phyloP scores from a whole-genome alignment of 2,888 invertebrate species.

The Scaeva pyrastri region DNA sequence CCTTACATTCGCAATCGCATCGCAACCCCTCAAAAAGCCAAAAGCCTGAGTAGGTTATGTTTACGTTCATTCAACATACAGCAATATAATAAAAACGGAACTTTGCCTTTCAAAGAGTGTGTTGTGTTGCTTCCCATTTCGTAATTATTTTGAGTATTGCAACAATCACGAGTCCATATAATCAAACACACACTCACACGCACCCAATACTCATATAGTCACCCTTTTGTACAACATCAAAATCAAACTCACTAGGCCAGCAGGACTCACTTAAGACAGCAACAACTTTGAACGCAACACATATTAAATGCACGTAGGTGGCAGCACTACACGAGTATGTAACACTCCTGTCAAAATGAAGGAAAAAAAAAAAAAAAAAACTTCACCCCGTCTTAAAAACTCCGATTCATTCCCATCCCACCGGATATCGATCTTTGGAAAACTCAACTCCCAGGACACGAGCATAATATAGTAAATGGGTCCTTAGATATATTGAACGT shows the following conservation, averaged over 20 bases:
- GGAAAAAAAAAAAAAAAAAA: conserved; percentile 40
- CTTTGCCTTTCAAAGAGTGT: conserved; percentile 58
- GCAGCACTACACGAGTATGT: conserved; percentile 7
- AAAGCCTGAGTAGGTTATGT: background rate
- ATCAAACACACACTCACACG: conserved; percentile 67
- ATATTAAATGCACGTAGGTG: background rate
- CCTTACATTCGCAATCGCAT: conserved; percentile 38
- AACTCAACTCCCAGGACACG: conserved; percentile 34
- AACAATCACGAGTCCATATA: conserved; percentile 75
- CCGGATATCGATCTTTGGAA: conserved; percentile 2
- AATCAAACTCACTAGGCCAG: background rate
- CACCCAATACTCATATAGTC: background rate
- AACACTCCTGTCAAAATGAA: conserved; percentile 29
- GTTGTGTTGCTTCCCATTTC: conserved; percentile 56
- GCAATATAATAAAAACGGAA: conserved; percentile 37
- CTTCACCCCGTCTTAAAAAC: conserved; percentile 36
- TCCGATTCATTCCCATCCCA: background rate
- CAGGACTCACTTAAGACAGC: background rate
- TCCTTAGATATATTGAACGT: conserved; percentile 24
- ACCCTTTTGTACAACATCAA: conserved; percentile 37
- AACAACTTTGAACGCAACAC: conserved; percentile 37
- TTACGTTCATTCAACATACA: background rate
- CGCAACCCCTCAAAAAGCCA: conserved; percentile 4
- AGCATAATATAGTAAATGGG: conserved; percentile 58
- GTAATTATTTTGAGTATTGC: conserved; percentile 75